Base-by-base conservation (phyloP, 2,888 invertebrate species). In the Ichneumoninae sp. region DNA sequence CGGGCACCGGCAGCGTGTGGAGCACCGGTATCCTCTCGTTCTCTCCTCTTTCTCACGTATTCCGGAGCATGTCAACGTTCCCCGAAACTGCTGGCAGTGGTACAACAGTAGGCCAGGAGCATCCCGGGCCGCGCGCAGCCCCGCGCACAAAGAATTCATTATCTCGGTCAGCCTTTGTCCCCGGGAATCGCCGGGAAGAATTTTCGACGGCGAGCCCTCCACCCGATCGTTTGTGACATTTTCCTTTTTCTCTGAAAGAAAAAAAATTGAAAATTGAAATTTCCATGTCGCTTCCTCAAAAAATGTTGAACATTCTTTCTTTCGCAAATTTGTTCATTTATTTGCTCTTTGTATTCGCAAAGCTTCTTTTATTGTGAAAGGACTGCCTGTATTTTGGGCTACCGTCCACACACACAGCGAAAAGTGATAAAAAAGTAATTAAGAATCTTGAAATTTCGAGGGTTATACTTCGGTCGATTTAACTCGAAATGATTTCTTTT, bases 11-110 rank as follows among this genome's bases (percentile, higher is more conserved):
- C 68, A 69, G 54, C 16, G 16, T 47, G 66, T 52, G 66, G 50
- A 19, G 16, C 36, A 66, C 50, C 66, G 40, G 5, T 19, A 3
- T 19, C 7, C 10, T 10, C 66, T 40, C 19, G 13, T 66, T 19
- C 36, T n/a, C n/a, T 19, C 19, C 40, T 66, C 66, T n/a, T 26
- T 60, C 66, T 44, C 40, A 54, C 54, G 22, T 66, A 72, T 66
- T 54, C 66, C 52, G 65, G 65, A 40, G 65, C 65, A 65, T 71
- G 71, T 79, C 71, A 71, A 70, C 65, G 66, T 44, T 77, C 44
- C 16, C 3, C 47, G 47, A 36, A 52, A 50, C 30, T 22, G 8
- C 30, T 70, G 70, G 52, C 70, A 70, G 52, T 33, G 5, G 50
- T 52, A 70, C 26, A 26, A 52, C 50, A 50, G 30, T 62, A n/a